These are phyloP conservation scores for Spodoptera frugiperda DNA, from an alignment of 1,140 invertebrate species.

Conservation along the genomic window DNA sequence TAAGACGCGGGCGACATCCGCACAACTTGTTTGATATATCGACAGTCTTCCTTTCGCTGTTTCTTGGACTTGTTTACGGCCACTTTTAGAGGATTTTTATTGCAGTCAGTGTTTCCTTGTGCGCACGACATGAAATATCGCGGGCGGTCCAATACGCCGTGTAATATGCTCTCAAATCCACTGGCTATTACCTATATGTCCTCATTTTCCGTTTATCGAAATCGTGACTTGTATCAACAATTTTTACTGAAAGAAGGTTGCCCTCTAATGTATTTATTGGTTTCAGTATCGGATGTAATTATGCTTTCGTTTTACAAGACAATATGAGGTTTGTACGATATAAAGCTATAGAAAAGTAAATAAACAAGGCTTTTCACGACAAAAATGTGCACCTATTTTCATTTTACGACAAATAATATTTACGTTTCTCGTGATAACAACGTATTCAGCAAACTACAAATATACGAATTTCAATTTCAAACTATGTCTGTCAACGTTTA, in stretches of 20 bases:
- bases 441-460: no score
- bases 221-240: slow-evolving; percentile 67
- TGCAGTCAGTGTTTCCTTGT: slow-evolving; percentile 49
- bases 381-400: no score
- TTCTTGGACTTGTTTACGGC: slow-evolving; percentile 56
- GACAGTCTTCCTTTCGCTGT: slow-evolving; percentile 31
- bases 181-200: slow-evolving; percentile 63
- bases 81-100: slow-evolving; percentile 62
- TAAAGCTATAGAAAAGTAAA: background rate
- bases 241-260: slow-evolving; percentile 38
- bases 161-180: slow-evolving; percentile 62
- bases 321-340: slow-evolving; percentile 7
- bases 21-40: slow-evolving; percentile 44
- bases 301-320: slow-evolving; percentile 5
- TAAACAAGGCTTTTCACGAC: no score
- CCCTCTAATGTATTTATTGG: slow-evolving; percentile 40
- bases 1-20: slow-evolving; percentile 11
- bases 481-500: no score
- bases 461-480: no score
- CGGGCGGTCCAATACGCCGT: slow-evolving; percentile 56
- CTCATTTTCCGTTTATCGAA: slow-evolving; percentile 68
- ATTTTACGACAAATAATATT: no score
- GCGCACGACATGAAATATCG: slow-evolving; percentile 65
- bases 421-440: no score
- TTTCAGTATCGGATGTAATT: slow-evolving; percentile 36